Percentiles rank a stretch among this genome's conserved stretches.
Evolutionary conservation across 2,888 invertebrate genomes (phyloP).

Genomic region (Rhingia rostrata): DNA sequence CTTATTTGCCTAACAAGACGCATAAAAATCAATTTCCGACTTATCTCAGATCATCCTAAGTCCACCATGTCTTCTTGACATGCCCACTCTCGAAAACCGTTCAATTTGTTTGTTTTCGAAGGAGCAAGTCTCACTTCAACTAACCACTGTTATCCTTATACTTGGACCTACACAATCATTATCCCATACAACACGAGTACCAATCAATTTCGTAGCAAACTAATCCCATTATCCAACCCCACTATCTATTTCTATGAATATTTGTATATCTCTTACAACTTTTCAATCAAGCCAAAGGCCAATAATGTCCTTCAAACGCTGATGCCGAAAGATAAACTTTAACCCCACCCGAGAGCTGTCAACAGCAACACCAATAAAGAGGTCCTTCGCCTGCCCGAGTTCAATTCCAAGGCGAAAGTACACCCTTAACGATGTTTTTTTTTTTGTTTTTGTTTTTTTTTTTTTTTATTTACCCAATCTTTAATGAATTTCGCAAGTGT

Average conservation of each 20-base stretch:
- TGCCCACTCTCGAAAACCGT: no score
- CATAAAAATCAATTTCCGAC: no score
- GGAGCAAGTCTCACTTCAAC: no score
- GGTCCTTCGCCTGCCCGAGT: constrained; percentile 32
- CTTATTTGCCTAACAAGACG: no score
- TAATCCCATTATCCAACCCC: background rate
- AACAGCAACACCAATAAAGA: constrained; percentile 48
- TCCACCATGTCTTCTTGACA: no score
- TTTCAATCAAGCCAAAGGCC: constrained; percentile 47
- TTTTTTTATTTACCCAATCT: constrained; percentile 48
- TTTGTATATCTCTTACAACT: constrained; percentile 27
- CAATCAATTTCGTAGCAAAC: background rate
- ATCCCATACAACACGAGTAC: background rate
- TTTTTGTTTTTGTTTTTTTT: constrained; percentile 20
- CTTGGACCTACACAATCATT: no score
- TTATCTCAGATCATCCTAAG: no score
- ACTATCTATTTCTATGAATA: background rate
- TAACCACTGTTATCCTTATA: no score
- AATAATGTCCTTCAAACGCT: constrained; percentile 30
- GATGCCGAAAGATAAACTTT: constrained; percentile 33
- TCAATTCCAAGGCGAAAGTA: background rate
- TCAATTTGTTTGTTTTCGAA: no score
- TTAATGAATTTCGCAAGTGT: constrained; percentile 52
- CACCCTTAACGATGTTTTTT: constrained; percentile 12
- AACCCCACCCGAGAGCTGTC: constrained; percentile 50